Base-by-base conservation (phyloP, 2,797 vertebrate genomes). In the Scolopax bukidnonensis region DNA sequence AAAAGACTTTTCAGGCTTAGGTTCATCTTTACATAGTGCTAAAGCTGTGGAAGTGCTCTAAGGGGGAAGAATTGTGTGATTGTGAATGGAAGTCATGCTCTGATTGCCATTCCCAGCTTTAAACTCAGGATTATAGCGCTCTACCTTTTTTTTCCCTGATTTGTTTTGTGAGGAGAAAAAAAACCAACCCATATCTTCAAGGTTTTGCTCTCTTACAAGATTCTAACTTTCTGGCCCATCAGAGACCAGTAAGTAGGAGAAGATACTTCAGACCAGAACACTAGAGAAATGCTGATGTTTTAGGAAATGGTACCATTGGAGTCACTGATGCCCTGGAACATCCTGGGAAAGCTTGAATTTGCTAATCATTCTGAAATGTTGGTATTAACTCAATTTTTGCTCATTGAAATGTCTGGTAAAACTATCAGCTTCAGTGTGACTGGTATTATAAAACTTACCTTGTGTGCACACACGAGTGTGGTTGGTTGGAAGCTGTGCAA, bases 131-230 rank as follows among this genome's bases (percentile, higher is more conserved):
- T 47, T 11, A 7, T n/a, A 87, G 36, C 6, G 6, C 30, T 83
- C 12, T 3, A 4, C 4, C 4, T 2, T 63, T 59, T 41, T 38
- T 38, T 23, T 0, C 1, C 7, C 11, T 0, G 0, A 14, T 51
- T 68, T 79, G 3, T 61, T 87, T 71, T 78, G 28, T 61, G 21
- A 59, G 33, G 56, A 15, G 54, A 14, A 33, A 0, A 43, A 24
- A 45, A 32, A n/a, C 41, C 57, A 10, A 2, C 14, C 24, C 6
- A 0, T 32, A 12, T 60, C 12, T 74, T 76, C 6, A 30, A 65
- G 11, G 15, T 45, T 65, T 93, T 48, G 76, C 5, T 33, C 17
- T 51, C 40, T 54, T 51, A 32, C 12, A 63, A 9, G 33, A 21
- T 36, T 76, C 16, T 40, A 56, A 21, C 57, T 84, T 67, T 4